Percentiles rank a stretch among this genome's conserved stretches.
phyloP scores from a whole-genome alignment of 2,797 vertebrate genomes.

The Danio albolineatus region DNA sequence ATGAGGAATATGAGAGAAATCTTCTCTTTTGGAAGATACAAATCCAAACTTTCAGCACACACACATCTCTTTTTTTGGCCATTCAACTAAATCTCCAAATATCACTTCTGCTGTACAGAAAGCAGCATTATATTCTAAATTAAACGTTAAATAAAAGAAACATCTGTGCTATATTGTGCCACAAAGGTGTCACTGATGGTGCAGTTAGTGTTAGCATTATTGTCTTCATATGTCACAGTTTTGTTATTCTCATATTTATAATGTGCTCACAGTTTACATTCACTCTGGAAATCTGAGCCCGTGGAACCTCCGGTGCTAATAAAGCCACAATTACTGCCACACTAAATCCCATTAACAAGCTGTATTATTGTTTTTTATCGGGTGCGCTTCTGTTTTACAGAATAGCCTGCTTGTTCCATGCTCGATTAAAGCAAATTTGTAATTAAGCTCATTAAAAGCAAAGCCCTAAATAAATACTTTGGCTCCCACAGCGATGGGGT shows the following conservation, averaged over 20 bases:
- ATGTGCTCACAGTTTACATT: slow-evolving; percentile 75
- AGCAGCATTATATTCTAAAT: slow-evolving; percentile 61
- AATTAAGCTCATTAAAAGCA: slow-evolving; percentile 55
- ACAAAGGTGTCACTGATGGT: slow-evolving; percentile 51
- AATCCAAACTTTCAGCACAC: slow-evolving; percentile 67
- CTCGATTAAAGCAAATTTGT: slow-evolving; percentile 63
- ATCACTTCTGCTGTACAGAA: slow-evolving; percentile 50
- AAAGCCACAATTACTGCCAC: slow-evolving; percentile 69
- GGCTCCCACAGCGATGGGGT: slow-evolving; percentile 57
- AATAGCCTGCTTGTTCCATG: slow-evolving; percentile 62
- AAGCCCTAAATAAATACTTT: slow-evolving; percentile 53
- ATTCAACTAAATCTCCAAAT: slow-evolving; percentile 59
- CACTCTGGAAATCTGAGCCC: slow-evolving; percentile 74
- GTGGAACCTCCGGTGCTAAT: slow-evolving; percentile 70
- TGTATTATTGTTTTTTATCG: slow-evolving; percentile 20
- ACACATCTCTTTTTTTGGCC: slow-evolving; percentile 58
- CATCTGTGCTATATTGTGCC: slow-evolving; percentile 52
- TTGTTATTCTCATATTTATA: slow-evolving; percentile 64
- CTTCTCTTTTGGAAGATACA: slow-evolving; percentile 44
- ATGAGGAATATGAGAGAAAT: slow-evolving; percentile 65
- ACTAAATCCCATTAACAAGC: slow-evolving; percentile 67
- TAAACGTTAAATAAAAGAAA: slow-evolving; percentile 32
- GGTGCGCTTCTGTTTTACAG: slow-evolving; percentile 19
- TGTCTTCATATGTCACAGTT: slow-evolving; percentile 69
- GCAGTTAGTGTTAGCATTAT: slow-evolving; percentile 68